Conservation (phyloP, 2,113 vertebrate species). For the Parus major region DNA sequence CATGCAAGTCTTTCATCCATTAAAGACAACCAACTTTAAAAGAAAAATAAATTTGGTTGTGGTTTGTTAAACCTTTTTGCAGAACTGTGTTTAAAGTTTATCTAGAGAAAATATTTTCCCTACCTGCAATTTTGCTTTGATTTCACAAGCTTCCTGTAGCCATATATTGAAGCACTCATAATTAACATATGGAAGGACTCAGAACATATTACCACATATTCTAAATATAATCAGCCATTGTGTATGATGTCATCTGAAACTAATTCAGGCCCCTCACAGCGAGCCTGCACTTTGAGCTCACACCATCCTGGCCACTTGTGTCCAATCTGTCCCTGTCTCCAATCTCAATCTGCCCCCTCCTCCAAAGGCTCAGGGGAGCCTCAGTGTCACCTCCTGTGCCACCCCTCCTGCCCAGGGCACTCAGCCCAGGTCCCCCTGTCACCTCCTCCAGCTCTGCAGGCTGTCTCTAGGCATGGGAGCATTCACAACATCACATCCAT, state of each 20-base stretch:
- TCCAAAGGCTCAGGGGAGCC: background rate
- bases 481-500: background rate
- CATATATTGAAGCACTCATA: background rate
- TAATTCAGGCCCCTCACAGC: constrained; percentile 10
- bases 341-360: no score
- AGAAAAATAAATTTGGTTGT: background rate
- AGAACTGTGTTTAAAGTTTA: background rate
- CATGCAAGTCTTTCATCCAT: background rate
- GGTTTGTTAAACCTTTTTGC: background rate
- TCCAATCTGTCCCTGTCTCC: background rate
- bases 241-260: background rate
- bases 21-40: background rate
- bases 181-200: constrained; percentile 5
- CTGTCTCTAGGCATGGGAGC: background rate
- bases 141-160: background rate
- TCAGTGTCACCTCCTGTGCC: background rate
- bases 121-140: background rate
- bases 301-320: background rate
- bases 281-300: background rate
- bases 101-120: background rate
- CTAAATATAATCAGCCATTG: constrained; percentile 31
- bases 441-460: background rate
- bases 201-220: background rate
- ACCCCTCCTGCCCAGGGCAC: background rate
- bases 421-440: background rate